Evolutionary conservation across 2,113 vertebrate species (phyloP).

Genomic region (Aegypius monachus): DNA sequence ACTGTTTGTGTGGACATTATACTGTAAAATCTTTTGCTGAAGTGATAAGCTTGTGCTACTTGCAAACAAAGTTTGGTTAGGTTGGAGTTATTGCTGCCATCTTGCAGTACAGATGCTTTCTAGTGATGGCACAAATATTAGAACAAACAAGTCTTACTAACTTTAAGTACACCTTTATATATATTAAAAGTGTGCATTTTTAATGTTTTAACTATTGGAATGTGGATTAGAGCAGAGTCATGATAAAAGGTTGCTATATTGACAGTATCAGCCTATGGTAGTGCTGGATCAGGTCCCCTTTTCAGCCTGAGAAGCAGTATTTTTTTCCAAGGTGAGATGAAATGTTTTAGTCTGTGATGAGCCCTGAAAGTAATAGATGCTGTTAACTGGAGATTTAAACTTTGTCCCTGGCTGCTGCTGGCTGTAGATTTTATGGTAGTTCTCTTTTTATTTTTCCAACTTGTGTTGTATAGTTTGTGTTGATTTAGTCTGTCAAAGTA

Average conservation of each 20-base stretch:
- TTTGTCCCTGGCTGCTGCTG: not conserved
- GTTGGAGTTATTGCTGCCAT: not conserved
- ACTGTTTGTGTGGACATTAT: not conserved
- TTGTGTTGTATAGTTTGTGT: not conserved
- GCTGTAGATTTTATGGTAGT: not conserved
- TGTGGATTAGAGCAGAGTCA: not conserved
- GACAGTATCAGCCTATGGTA: not conserved
- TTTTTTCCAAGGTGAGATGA: not conserved
- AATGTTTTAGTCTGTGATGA: not conserved
- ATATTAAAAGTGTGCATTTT: not conserved
- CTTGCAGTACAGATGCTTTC: not conserved
- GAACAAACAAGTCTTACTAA: not conserved
- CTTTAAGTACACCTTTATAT: not conserved
- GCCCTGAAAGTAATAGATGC: not conserved
- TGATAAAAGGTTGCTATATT: not conserved
- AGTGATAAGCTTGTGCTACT: not conserved
- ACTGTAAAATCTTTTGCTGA: not conserved
- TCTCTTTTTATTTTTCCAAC: not conserved
- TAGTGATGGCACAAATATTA: not conserved
- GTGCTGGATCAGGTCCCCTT: not conserved
- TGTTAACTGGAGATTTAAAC: not conserved
- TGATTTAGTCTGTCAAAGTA: not conserved
- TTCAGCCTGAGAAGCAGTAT: not conserved
- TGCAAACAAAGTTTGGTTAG: not conserved
- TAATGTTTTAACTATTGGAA: not conserved